Percentiles rank a stretch among this genome's conserved stretches.
phyloP scores from a whole-genome alignment of 2,113 vertebrate species.

The Sinocyclocheilus grahami region DNA sequence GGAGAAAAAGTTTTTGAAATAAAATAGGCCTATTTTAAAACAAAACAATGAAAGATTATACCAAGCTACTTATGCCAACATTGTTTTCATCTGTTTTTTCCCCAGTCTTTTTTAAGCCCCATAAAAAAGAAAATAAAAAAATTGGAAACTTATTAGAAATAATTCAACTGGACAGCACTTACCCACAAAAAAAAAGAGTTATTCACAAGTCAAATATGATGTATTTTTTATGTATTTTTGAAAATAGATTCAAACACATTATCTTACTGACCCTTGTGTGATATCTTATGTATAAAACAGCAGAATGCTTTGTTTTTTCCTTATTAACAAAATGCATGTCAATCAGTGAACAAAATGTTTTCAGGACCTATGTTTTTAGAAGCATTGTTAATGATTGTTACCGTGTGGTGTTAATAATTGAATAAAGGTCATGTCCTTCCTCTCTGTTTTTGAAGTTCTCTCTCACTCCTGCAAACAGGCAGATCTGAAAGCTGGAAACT shows the following conservation, averaged over 20 bases:
- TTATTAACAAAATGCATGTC: not conserved
- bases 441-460: not conserved
- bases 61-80: no score
- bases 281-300: not conserved
- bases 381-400: not conserved
- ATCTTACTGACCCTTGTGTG: not conserved
- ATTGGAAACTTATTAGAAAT: no score
- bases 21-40: not conserved
- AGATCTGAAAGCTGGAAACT: slow-evolving; percentile 15
- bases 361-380: not conserved
- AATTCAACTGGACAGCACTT: no score
- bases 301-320: not conserved
- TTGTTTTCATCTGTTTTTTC: no score
- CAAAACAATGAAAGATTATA: not conserved
- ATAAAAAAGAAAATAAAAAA: no score
- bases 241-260: not conserved
- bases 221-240: not conserved
- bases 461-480: not conserved
- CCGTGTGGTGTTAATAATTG: not conserved
- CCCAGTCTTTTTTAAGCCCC: no score
- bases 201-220: no score
- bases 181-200: no score
- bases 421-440: slow-evolving; percentile 51
- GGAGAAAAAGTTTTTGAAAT: not conserved
- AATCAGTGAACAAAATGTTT: not conserved